Conservation (phyloP, 1,140 invertebrate genomes). For the Drosophila paulistorum region DNA sequence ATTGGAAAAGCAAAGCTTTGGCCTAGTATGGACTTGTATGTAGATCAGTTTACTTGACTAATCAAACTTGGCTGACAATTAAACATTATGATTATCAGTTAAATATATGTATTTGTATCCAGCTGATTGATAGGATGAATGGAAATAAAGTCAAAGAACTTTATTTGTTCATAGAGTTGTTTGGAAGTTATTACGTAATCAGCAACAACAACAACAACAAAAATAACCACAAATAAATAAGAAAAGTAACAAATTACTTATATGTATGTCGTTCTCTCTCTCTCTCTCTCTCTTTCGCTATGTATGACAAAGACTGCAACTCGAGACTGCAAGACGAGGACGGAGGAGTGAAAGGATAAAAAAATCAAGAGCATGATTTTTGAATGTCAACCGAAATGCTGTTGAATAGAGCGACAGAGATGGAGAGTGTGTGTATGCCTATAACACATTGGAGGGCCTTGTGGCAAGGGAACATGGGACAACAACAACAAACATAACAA, state of each 20-base stretch:
- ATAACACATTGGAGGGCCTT: not conserved
- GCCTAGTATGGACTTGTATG: too few species aligned
- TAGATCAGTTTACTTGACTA: too few species aligned
- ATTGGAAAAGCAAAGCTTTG: too few species aligned
- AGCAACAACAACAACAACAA: not conserved
- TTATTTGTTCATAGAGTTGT: not conserved
- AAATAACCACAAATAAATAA: not conserved
- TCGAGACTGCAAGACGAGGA: not conserved
- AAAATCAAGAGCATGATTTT: slow-evolving; percentile 5
- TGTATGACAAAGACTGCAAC: not conserved
- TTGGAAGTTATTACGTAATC: slow-evolving; percentile 1
- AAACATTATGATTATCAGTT: too few species aligned
- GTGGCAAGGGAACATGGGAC: not conserved
- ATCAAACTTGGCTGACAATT: too few species aligned
- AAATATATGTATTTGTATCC: too few species aligned
- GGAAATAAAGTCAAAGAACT: too few species aligned
- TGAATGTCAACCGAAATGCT: slow-evolving; percentile 7
- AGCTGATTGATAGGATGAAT: too few species aligned
- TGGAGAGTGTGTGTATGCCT: not conserved
- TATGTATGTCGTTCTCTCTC: not conserved
- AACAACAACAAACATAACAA: not conserved
- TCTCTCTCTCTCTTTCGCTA: not conserved
- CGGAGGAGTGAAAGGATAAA: not conserved
- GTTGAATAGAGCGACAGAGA: not conserved
- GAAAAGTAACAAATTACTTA: not conserved